These are phyloP conservation scores for Drosophila lutescens DNA, from an alignment of 2,888 invertebrate genomes.

Conservation along the genomic window DNA sequence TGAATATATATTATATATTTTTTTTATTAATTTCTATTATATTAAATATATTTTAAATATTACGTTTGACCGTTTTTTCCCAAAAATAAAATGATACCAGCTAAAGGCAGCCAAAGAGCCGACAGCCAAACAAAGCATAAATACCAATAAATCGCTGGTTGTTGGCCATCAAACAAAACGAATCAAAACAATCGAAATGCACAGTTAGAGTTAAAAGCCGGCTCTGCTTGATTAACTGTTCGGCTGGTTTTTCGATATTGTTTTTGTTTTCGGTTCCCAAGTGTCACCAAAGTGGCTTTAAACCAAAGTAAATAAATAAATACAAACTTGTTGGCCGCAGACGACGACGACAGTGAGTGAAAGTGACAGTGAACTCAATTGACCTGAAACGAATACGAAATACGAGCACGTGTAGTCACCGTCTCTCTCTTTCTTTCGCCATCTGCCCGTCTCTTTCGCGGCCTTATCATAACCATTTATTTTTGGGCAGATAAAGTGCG, in stretches of 20 bases:
- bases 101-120: constrained; percentile 10
- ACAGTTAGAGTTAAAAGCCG: constrained; percentile 64
- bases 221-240: constrained; percentile 24
- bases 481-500: constrained; percentile 15
- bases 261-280: constrained; percentile 1
- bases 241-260: neutral
- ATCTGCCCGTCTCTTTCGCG: neutral
- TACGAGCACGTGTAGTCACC: constrained; percentile 26
- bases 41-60: neutral
- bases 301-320: constrained; percentile 15
- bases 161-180: constrained; percentile 35
- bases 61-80: no score
- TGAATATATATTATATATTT: neutral
- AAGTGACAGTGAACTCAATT: constrained; percentile 84
- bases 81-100: constrained; percentile 1
- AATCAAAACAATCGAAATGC: constrained; percentile 52
- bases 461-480: constrained; percentile 12
- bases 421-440: neutral
- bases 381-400: constrained; percentile 67
- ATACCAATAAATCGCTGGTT: constrained; percentile 38
- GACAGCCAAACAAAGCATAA: constrained; percentile 34
- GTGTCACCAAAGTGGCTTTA: constrained; percentile 38
- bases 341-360: constrained; percentile 64
- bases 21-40: no score
- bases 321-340: constrained; percentile 23